These are phyloP conservation scores for Ammodytes marinus DNA, from an alignment of 2,113 vertebrate species.

Conservation along the genomic window DNA sequence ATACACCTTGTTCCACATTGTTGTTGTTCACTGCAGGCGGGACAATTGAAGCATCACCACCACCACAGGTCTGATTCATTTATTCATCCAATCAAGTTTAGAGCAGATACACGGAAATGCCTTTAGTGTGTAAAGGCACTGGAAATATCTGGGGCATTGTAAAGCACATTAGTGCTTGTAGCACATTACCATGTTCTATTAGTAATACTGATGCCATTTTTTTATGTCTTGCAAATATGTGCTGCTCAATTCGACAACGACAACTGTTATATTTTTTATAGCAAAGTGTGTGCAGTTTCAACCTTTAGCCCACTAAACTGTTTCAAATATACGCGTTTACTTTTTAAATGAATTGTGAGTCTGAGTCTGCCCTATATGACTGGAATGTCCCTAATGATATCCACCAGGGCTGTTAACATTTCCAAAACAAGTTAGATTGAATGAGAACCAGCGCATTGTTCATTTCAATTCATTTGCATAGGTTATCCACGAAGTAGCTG, in stretches of 20 bases:
- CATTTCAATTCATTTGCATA: not conserved
- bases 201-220: slow-evolving; percentile 8
- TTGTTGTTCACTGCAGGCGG: not conserved
- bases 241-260: slow-evolving; percentile 16
- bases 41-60: slow-evolving; percentile 7
- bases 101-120: slow-evolving; percentile 14
- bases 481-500: not conserved
- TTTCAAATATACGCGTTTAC: not conserved
- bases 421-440: not conserved
- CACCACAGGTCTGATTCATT: slow-evolving; percentile 1
- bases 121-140: slow-evolving; percentile 10
- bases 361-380: not conserved
- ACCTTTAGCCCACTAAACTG: not conserved
- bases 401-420: not conserved
- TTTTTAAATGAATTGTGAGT: not conserved
- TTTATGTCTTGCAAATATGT: slow-evolving; percentile 1
- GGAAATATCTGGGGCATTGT: slow-evolving; percentile 33
- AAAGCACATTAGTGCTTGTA: slow-evolving; percentile 1
- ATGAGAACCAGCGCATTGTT: not conserved
- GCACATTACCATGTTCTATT: slow-evolving; percentile 22
- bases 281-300: not conserved
- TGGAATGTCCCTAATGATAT: not conserved
- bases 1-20: too few relatives aligned
- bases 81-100: slow-evolving; percentile 26
- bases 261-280: not conserved